These are phyloP conservation scores for Eristalis pertinax DNA, from an alignment of 2,888 invertebrate species.

Conservation along the genomic window DNA sequence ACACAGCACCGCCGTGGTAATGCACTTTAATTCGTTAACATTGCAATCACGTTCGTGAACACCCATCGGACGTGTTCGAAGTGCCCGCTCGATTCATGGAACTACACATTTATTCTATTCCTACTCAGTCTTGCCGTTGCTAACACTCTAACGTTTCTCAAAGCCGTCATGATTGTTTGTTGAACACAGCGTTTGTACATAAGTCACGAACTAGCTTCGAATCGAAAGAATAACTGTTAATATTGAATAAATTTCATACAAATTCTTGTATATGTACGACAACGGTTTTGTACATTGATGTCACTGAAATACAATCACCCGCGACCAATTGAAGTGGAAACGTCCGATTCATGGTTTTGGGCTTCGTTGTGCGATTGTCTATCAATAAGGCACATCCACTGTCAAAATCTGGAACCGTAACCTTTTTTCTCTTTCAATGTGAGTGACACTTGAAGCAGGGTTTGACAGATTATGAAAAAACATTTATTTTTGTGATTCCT, in stretches of 20 bases:
- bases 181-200: neutral
- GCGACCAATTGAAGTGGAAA: neutral
- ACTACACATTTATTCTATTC: neutral
- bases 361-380: neutral
- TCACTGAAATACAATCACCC: neutral
- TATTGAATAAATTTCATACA: slow-evolving; percentile 1
- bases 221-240: slow-evolving; percentile 4
- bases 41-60: slow-evolving; percentile 10
- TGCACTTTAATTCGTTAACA: neutral
- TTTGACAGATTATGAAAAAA: neutral
- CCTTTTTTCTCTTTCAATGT: neutral
- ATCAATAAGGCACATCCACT: neutral
- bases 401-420: neutral
- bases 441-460: neutral
- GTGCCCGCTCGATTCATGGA: slow-evolving; percentile 6
- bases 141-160: neutral
- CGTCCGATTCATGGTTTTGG: neutral
- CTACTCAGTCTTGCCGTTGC: neutral
- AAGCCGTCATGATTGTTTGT: neutral
- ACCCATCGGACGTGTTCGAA: neutral
- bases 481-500: neutral
- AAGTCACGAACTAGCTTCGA: slow-evolving; percentile 17
- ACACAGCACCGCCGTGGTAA: neutral
- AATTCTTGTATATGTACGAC: neutral
- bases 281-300: neutral